Base-by-base conservation (phyloP, 2,113 vertebrate species). In the Channa maculata region DNA sequence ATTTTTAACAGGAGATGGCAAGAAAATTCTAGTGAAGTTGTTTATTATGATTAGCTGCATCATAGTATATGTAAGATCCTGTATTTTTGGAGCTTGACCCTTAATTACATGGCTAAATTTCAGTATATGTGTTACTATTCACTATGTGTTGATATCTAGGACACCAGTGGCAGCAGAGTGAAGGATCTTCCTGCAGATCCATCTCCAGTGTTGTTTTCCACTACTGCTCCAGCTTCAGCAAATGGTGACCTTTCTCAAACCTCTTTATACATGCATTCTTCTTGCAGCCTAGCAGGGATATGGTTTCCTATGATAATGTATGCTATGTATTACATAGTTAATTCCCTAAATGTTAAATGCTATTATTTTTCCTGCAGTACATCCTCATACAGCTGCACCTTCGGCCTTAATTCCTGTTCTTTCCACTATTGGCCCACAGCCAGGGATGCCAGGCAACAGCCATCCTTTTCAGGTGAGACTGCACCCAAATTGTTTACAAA, bases 381-480 rank as follows among this genome's bases (percentile, higher is more conserved):
- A 90, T 38, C 74, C 94, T 77, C 86, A 88, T 54, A 73, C 92
- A 10, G 75, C 88, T 37, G 73, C 95, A 4, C 92, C 95, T 39
- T 77, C 96, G 65, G 95, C 96, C 82, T 89, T 98, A 82, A 88
- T 97, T 65, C 95, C 96, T 12, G 80, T 93, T 5, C 77, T 94
- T 83, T 74, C 93, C 5, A 73, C 94, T 0, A 78, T 95, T 3
- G 91, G 93, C 6, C 79, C 96, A 3, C 96, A 95, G 63, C 90
- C 95, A 38, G 76, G 92, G 71, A 69, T 95, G 11, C 79, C 94
- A 46, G 92, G 89, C 77, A 92, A 91, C 85, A 70, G 87, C 57
- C 96, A 96, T 11, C 91, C 92, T 62, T 98, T 98, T 89, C 98
- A 99, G 96, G 97, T 99, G 91, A 85, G 33, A 59, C 6, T 43